Percentiles rank a stretch among this genome's conserved stretches.
Conservation (phyloP, 2,113 vertebrate genomes). For the Atrichornis clamosus region DNA sequence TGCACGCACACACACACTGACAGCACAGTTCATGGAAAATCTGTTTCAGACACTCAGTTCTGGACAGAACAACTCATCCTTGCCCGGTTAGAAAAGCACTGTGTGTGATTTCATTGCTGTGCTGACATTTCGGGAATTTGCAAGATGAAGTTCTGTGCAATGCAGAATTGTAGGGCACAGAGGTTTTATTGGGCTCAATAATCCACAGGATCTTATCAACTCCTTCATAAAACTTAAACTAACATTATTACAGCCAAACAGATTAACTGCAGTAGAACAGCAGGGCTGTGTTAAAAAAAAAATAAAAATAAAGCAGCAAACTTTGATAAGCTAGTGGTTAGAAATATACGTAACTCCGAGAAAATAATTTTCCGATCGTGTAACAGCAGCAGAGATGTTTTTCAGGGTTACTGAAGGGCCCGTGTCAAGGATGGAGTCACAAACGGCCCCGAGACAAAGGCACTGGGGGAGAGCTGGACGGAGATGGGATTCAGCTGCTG, state of each 20-base stretch:
- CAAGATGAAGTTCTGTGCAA: not conserved
- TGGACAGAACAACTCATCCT: not conserved
- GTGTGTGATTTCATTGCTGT: not conserved
- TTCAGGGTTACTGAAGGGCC: not conserved
- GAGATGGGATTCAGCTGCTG: constrained; percentile 17
- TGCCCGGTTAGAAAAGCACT: not conserved
- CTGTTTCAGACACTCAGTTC: not conserved
- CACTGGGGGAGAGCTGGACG: not conserved
- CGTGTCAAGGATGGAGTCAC: not conserved
- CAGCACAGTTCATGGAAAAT: not conserved
- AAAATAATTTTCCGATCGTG: not conserved
- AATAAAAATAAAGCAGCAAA: not conserved
- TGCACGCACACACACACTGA: not conserved
- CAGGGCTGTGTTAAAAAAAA: not conserved
- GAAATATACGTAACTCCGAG: not conserved
- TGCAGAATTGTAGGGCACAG: not conserved
- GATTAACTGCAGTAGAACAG: not conserved
- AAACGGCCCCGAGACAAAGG: not conserved
- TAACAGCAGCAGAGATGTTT: not conserved
- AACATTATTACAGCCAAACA: not conserved
- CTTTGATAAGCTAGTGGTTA: not conserved
- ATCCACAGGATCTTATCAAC: not conserved
- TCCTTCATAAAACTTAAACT: not conserved
- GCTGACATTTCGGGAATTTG: not conserved
- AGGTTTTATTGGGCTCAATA: not conserved